These are phyloP conservation scores for Heterodera filipjevi DNA, from an alignment of 2,888 invertebrate genomes.

Conservation along the genomic window DNA sequence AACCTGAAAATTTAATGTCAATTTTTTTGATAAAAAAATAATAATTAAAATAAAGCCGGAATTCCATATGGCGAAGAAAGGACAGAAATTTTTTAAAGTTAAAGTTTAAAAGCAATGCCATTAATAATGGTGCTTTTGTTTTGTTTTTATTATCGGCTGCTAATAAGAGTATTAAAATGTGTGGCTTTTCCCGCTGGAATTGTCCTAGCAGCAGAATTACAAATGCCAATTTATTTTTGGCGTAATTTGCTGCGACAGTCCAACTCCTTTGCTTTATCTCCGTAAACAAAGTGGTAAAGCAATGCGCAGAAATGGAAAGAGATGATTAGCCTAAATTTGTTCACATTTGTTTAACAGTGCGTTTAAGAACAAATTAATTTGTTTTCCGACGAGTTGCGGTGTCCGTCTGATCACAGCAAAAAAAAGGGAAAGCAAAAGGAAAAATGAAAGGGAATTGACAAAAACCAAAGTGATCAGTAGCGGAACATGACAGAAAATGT, in stretches of 20 bases:
- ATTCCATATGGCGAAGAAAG: no score
- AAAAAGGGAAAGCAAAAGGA: background rate
- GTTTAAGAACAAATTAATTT: conserved; percentile 1
- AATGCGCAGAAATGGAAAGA: background rate
- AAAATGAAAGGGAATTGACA: background rate
- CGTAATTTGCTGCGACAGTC: background rate
- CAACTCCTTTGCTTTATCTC: background rate
- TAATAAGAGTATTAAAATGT: no score
- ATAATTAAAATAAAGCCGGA: no score
- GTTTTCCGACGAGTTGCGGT: background rate
- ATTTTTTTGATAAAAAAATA: background rate
- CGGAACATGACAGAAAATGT: background rate
- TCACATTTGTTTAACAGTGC: conserved; percentile 3
- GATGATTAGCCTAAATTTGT: conserved; percentile 5
- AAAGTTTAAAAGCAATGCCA: no score
- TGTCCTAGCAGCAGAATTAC: no score
- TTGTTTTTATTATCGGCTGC: no score
- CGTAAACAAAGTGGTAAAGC: background rate
- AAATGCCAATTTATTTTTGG: background rate
- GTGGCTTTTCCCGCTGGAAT: no score
- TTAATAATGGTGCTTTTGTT: no score
- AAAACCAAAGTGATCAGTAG: background rate
- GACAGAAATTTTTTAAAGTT: no score
- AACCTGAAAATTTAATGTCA: background rate
- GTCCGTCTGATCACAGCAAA: background rate